A percentile compares a stretch with the other conserved stretches of the same genome.
phyloP scores from a whole-genome alignment of 1,140 invertebrate species.

The Venturia canescens region DNA sequence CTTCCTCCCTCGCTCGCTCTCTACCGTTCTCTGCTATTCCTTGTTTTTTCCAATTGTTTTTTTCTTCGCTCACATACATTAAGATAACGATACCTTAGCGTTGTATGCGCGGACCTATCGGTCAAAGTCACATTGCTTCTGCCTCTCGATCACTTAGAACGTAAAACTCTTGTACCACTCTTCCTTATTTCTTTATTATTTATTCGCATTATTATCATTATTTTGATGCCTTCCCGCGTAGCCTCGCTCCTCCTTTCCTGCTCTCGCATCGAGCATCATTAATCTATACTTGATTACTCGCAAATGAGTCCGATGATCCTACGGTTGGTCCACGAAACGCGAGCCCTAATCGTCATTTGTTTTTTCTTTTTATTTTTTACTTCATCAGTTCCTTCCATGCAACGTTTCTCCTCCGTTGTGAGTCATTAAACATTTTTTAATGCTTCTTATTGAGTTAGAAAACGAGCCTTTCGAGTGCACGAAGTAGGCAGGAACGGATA shows the following conservation, averaged over 20 bases:
- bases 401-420: too few relatives aligned
- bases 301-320: not conserved
- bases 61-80: constrained; percentile 58
- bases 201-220: constrained; percentile 35
- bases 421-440: too few relatives aligned
- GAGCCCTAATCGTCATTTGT: too few relatives aligned
- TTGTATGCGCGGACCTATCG: constrained; percentile 60
- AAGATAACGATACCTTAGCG: constrained; percentile 60
- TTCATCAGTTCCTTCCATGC: too few relatives aligned
- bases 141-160: constrained; percentile 54
- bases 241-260: not conserved
- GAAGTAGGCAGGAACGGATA: too few relatives aligned
- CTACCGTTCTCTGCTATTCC: constrained; percentile 6
- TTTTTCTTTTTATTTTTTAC: too few relatives aligned
- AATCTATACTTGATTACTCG: constrained; percentile 7
- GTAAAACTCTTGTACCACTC: constrained; percentile 48
- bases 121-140: constrained; percentile 65
- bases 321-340: too few relatives aligned
- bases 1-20: constrained; percentile 42
- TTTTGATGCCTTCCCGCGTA: not conserved
- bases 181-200: constrained; percentile 44
- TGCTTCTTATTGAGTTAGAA: too few relatives aligned
- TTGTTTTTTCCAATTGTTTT: constrained; percentile 10
- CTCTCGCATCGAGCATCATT: not conserved
- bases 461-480: too few relatives aligned